Evolutionary conservation across 2,888 invertebrate genomes (phyloP).

Genomic region (Lithosia quadra): DNA sequence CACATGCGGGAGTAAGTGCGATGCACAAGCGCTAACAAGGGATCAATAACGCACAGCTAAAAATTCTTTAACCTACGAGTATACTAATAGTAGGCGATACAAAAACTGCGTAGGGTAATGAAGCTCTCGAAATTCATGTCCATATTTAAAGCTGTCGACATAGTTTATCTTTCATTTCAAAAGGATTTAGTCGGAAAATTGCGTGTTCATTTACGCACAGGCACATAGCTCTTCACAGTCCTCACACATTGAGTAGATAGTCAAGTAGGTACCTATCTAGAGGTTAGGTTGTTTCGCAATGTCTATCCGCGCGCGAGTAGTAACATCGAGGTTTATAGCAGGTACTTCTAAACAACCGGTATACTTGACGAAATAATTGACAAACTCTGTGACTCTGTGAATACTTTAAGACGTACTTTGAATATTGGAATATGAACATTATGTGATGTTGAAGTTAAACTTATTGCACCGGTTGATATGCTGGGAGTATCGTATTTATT

Average conservation of each 20-base stretch:
- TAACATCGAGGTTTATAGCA: conserved; percentile 13
- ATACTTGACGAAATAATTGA: conserved; percentile 9
- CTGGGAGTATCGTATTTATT: not conserved
- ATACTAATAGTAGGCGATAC: too few relatives aligned
- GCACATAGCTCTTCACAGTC: conserved; percentile 12
- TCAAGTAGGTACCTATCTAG: conserved; percentile 22
- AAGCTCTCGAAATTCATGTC: not conserved
- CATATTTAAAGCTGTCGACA: not conserved
- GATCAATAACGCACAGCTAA: not conserved
- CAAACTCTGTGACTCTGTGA: not conserved
- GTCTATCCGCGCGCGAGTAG: conserved; percentile 10
- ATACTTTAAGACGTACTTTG: not conserved
- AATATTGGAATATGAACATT: not conserved
- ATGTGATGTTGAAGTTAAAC: not conserved
- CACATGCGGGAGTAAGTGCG: not conserved
- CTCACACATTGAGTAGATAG: conserved; percentile 22
- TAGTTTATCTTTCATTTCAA: not conserved
- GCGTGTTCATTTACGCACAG: not conserved
- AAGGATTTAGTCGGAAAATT: not conserved
- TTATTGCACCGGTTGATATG: not conserved
- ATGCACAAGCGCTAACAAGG: not conserved
- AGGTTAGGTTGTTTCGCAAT: conserved; percentile 20
- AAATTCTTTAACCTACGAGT: too few relatives aligned
- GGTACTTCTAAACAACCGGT: conserved; percentile 1
- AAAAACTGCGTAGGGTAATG: not conserved